Conservation (phyloP, 2,113 vertebrate genomes). For the Athene cunicularia region DNA sequence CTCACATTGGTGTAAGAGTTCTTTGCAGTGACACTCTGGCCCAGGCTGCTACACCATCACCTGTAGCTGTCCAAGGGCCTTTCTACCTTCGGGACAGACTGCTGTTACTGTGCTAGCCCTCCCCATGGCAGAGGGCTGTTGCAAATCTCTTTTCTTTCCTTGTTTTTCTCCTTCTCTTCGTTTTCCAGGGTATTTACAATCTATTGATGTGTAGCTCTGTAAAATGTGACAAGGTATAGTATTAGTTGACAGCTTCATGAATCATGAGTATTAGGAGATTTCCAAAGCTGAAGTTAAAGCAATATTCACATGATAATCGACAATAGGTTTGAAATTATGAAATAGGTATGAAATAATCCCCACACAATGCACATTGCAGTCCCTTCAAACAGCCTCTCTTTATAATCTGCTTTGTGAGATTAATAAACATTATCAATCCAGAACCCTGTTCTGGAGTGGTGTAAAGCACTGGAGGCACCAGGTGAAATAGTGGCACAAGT, state of each 20-base stretch:
- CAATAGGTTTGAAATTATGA: neutral
- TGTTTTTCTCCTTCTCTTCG: neutral
- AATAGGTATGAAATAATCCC: neutral
- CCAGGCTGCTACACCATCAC: neutral
- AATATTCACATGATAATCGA: neutral
- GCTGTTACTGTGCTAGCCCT: rapidly evolving
- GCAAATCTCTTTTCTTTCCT: neutral
- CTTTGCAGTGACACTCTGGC: neutral
- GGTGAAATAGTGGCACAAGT: neutral
- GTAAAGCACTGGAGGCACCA: neutral
- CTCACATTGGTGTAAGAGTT: neutral
- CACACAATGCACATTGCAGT: neutral
- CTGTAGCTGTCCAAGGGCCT: neutral
- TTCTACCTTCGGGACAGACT: neutral
- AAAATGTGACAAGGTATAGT: neutral
- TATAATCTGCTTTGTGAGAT: neutral
- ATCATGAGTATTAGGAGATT: neutral
- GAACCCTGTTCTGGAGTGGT: neutral
- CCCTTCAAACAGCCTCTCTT: neutral
- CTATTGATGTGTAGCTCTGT: neutral
- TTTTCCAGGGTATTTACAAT: neutral
- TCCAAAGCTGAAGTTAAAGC: neutral
- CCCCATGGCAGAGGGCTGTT: neutral
- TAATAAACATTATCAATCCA: neutral
- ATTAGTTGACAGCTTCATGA: neutral